Percentiles rank a stretch among this genome's conserved stretches.
Evolutionary conservation across 2,888 invertebrate species (phyloP).

Genomic region (Phasia obesa): DNA sequence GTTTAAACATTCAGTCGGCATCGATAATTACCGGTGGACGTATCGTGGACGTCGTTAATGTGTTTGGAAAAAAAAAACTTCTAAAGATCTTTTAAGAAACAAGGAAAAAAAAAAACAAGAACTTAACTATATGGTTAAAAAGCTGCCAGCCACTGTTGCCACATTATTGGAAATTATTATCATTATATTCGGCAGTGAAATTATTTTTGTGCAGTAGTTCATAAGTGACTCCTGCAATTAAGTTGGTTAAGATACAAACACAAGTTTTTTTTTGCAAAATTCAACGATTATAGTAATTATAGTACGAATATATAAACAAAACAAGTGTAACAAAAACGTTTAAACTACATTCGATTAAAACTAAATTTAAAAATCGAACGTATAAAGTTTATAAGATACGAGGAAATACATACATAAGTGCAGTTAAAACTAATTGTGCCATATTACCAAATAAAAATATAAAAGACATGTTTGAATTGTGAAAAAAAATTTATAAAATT

Average conservation of each 20-base stretch:
- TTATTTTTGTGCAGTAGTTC: conserved; percentile 67
- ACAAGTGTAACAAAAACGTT: conserved; percentile 59
- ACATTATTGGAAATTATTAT: conserved; percentile 69
- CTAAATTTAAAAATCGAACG: conserved; percentile 35
- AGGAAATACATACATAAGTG: background rate
- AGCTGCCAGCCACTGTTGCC: conserved; percentile 70
- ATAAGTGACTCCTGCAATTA: conserved; percentile 69
- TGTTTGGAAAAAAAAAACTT: conserved; percentile 54
- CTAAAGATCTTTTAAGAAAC: conserved; percentile 43
- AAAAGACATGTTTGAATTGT: conserved; percentile 7
- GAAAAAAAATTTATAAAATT: background rate
- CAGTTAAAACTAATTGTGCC: conserved; percentile 40
- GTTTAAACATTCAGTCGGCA: conserved; percentile 81
- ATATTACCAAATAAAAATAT: conserved; percentile 35
- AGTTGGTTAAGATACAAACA: conserved; percentile 46
- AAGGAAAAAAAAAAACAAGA: conserved; percentile 47
- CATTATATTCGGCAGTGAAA: conserved; percentile 62
- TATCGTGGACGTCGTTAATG: conserved; percentile 75
- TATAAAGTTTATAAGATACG: conserved; percentile 1
- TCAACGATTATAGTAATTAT: conserved; percentile 67
- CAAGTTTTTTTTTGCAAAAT: conserved; percentile 29
- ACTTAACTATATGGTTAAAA: conserved; percentile 59
- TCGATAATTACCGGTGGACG: conserved; percentile 82
- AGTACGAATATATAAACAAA: conserved; percentile 55
- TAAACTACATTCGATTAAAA: conserved; percentile 10